A percentile compares a stretch with the other conserved stretches of the same genome.
phyloP scores from a whole-genome alignment of 2,113 vertebrate species.

The Taurulus bubalis region DNA sequence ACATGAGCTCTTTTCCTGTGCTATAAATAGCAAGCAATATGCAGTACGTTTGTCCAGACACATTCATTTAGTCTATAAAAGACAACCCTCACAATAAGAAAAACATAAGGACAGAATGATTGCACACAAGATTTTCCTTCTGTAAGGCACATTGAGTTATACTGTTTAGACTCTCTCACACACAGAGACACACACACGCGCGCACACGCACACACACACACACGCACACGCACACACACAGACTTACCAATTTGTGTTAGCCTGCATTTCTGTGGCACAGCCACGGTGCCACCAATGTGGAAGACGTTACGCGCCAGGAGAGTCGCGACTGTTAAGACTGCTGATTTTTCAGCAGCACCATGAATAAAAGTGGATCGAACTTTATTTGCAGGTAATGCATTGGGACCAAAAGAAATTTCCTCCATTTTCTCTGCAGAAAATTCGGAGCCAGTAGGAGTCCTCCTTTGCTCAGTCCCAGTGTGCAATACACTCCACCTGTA shows the following conservation, averaged over 20 bases:
- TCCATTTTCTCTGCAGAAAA: constrained; percentile 52
- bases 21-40: constrained; percentile 67
- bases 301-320: constrained; percentile 81
- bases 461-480: constrained; percentile 17
- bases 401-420: constrained; percentile 52
- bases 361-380: constrained; percentile 44
- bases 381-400: constrained; percentile 36
- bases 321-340: constrained; percentile 72
- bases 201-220: not conserved
- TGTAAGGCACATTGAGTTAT: not conserved
- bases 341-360: constrained; percentile 49
- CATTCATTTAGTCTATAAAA: constrained; percentile 5
- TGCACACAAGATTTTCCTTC: not conserved
- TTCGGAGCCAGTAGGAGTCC: constrained; percentile 6
- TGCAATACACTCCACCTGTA: constrained; percentile 51
- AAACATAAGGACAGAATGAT: not conserved
- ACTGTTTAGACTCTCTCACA: not conserved
- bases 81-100: constrained; percentile 5
- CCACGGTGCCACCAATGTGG: constrained; percentile 84
- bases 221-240: constrained; percentile 4
- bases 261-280: constrained; percentile 80
- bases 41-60: constrained; percentile 40
- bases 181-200: not conserved
- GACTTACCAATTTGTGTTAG: constrained; percentile 86
- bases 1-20: constrained; percentile 62